Conservation (phyloP, 2,888 invertebrate species). For the Luperina nickerlii region DNA sequence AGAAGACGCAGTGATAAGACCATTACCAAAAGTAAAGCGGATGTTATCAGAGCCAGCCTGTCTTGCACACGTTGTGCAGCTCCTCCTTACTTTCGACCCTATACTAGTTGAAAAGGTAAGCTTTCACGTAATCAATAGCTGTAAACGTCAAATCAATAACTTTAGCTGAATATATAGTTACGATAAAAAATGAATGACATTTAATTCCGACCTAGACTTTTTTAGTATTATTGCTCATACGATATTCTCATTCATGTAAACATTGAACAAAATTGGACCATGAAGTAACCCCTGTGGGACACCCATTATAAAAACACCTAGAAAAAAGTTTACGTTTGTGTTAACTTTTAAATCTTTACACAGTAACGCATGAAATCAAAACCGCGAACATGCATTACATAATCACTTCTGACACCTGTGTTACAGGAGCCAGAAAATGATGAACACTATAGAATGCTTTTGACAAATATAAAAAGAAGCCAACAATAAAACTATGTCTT, state of each 20-base stretch:
- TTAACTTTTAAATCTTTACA: background rate
- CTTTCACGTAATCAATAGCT: background rate
- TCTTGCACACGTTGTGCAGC: constrained; percentile 98
- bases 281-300: background rate
- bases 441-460: constrained; percentile 18
- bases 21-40: constrained; percentile 97
- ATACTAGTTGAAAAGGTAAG: constrained; percentile 96
- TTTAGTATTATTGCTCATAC: background rate
- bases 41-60: constrained; percentile 96
- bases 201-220: background rate
- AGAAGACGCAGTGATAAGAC: constrained; percentile 98
- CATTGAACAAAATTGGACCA: background rate
- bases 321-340: background rate
- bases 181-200: background rate
- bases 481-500: background rate
- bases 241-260: background rate
- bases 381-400: background rate
- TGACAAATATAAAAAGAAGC: background rate
- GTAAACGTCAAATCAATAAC: background rate
- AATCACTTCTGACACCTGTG: background rate
- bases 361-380: background rate
- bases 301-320: background rate
- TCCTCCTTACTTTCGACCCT: constrained; percentile 99
- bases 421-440: background rate
- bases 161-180: background rate